A percentile compares a stretch with the other conserved stretches of the same genome.
Conservation (phyloP, 2,113 vertebrate species). For the Tringa solitaria region DNA sequence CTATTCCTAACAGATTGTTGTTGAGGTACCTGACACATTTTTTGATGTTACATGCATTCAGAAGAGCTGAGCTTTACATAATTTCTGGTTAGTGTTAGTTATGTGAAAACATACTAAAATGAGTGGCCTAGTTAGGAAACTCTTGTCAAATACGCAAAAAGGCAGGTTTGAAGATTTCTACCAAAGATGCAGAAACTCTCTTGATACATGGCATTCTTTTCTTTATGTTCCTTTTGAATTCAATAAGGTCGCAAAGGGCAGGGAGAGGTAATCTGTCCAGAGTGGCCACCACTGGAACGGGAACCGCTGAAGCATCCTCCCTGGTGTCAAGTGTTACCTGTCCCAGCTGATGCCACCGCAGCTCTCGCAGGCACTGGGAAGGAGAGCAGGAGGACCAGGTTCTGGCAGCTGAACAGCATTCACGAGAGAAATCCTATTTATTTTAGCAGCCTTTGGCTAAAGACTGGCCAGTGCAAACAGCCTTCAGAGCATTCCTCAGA, state of each 20-base stretch:
- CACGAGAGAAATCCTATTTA: fast-evolving
- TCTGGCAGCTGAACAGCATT: not conserved
- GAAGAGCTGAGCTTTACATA: conserved; percentile 63
- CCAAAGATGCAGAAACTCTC: not conserved
- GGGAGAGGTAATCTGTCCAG: not conserved
- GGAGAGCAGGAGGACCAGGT: not conserved
- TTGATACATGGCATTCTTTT: not conserved
- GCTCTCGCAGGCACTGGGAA: fast-evolving
- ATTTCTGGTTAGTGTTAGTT: conserved; percentile 57
- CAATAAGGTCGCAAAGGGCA: not conserved
- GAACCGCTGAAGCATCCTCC: not conserved
- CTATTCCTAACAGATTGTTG: conserved; percentile 59
- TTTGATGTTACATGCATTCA: conserved; percentile 38
- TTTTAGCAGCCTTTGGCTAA: not conserved
- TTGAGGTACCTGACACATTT: conserved; percentile 62
- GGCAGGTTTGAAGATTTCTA: not conserved
- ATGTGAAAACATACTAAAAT: conserved; percentile 48
- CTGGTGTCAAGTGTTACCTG: not conserved
- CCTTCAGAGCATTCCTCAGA: not conserved
- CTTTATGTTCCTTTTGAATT: not conserved
- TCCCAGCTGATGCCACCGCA: not conserved
- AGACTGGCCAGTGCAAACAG: not conserved
- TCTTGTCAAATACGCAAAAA: not conserved
- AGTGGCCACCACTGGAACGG: fast-evolving
- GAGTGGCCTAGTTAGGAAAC: conserved; percentile 55